These are phyloP conservation scores for Therioaphis trifolii DNA, from an alignment of 2,888 invertebrate genomes.

Conservation along the genomic window DNA sequence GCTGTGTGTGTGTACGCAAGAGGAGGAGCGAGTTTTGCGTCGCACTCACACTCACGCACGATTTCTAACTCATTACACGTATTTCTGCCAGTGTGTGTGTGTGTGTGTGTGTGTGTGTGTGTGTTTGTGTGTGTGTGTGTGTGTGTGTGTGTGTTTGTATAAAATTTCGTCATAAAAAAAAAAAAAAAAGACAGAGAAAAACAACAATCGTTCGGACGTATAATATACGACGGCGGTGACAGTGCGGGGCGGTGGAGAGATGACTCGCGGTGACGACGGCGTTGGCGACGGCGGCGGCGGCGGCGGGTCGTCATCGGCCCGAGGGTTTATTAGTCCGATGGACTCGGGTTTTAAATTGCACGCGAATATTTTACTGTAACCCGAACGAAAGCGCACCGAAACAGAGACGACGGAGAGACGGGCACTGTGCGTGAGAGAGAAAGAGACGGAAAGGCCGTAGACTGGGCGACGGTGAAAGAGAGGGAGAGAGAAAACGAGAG, in stretches of 20 bases:
- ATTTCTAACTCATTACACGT: no score
- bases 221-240: neutral
- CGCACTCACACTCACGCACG: no score
- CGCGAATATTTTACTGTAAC: constrained; percentile 35
- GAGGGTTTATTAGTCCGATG: constrained; percentile 39
- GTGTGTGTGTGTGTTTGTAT: no score
- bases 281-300: neutral
- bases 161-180: no score
- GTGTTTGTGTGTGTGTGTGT: no score
- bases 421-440: no score
- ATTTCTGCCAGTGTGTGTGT: no score
- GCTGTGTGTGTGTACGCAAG: no score
- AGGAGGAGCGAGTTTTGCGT: no score
- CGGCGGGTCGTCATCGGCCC: constrained; percentile 15
- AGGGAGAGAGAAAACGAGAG: neutral
- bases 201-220: neutral
- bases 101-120: no score
- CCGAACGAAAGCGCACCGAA: neutral
- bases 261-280: neutral
- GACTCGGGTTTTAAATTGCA: constrained; percentile 36
- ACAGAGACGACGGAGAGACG: no score
- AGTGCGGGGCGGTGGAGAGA: neutral
- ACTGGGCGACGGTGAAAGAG: neutral
- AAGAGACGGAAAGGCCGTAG: neutral
- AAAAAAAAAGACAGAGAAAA: neutral